Evolutionary conservation across 2,888 invertebrate genomes (phyloP), one percentile per base, ranked within the genome.

Genomic region (Diogma glabrata): DNA sequence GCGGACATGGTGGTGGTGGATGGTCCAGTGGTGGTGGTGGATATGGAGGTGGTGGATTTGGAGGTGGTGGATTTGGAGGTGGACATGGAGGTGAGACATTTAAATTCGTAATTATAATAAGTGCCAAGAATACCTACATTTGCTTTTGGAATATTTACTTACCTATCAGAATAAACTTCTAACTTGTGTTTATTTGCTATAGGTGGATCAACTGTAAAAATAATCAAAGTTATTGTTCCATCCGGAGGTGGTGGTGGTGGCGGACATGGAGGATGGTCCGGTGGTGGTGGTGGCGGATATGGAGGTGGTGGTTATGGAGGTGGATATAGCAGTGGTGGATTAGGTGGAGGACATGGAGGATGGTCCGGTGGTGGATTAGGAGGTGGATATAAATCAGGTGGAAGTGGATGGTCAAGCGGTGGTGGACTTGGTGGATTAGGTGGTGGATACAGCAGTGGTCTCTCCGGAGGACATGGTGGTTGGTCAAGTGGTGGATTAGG

Each of bases 211-310:
- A 20, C 23, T 19, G 45, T 45, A 17, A 46, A 46, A 17, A 20
- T 9, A 8, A n/a, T 12, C 8, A 33, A 33, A 26, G 43, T 47
- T 45, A 20, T 45, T 45, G 45, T 45, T 9, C 45, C 45, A 28
- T 19, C 23, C 23, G 36, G 43, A 45, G 50, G 50, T 28, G 22
- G n/a, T n/a, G n/a, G n/a, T n/a, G n/a, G n/a, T n/a, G n/a, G n/a
- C n/a, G n/a, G n/a, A n/a, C n/a, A n/a, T n/a, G 51, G 47, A 47
- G 51, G 51, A 51, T 24, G 28, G n/a, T 28, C 48, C 23, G 36
- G 50, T 26, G 50, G 50, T 28, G 43, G 50, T 28, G 45, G 51
- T n/a, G 28, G 30, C 20, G 22, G 26, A 17, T 46, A 47, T 33
- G 51, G 51, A 45, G 45, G 46, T 16, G 36, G 50, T 28, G 43